Evolutionary conservation across 2,113 vertebrate genomes (phyloP).

Genomic region (Rhineura floridana): DNA sequence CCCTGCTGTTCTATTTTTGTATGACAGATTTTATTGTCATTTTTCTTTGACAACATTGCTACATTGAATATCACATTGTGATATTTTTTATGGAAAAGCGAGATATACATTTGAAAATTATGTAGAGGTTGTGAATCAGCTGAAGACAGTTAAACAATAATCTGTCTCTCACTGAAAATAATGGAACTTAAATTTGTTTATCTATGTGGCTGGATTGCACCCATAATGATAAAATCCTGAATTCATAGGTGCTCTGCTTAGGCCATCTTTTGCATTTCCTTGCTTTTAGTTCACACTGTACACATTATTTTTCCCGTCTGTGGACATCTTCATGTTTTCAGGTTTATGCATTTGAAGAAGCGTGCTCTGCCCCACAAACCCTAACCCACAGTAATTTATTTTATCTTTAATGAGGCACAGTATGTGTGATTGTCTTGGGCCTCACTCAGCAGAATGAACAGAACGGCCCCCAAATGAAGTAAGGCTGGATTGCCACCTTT

Average conservation of each 20-base stretch:
- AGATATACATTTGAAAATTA: neutral
- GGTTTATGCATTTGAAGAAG: neutral
- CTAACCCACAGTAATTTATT: neutral
- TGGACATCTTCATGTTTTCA: neutral
- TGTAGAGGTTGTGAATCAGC: neutral
- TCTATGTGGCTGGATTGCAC: neutral
- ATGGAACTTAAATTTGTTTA: neutral
- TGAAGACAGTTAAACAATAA: neutral
- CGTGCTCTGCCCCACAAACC: neutral
- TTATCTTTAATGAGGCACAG: neutral
- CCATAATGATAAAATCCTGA: neutral
- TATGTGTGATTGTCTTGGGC: no score
- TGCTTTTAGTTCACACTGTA: neutral
- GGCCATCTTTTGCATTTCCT: neutral
- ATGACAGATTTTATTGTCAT: neutral
- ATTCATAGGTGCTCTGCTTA: neutral
- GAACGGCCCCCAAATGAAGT: neutral
- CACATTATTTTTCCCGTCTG: no score
- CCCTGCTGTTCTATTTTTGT: neutral
- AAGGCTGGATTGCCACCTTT: neutral
- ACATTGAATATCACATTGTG: neutral
- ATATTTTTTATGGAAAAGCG: neutral
- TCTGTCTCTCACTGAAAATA: neutral
- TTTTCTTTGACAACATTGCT: no score
- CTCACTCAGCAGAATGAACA: no score